A percentile compares a stretch with the other conserved stretches of the same genome.
Conservation (phyloP, 2,888 invertebrate species). For the Adineta ricciae region DNA sequence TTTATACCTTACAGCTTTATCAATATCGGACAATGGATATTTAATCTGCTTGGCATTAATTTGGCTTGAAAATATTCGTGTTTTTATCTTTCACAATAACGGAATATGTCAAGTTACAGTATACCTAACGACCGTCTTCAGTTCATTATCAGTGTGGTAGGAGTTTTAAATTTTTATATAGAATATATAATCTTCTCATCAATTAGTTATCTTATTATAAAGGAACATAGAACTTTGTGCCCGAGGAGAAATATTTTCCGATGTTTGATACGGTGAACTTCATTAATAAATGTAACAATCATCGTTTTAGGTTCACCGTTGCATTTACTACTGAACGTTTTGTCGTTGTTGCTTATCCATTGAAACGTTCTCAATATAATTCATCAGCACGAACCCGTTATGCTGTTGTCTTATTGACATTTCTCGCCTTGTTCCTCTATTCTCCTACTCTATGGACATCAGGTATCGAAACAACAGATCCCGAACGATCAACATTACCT, state of each 20-base stretch:
- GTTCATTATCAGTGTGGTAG: constrained; percentile 13
- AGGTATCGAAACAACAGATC: not conserved
- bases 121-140: not conserved
- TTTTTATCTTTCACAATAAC: constrained; percentile 7
- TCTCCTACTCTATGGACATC: not conserved
- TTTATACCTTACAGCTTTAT: not conserved
- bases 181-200: too few species aligned
- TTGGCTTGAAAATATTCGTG: constrained; percentile 4
- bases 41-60: not conserved
- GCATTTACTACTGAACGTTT: constrained; percentile 21
- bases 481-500: not conserved
- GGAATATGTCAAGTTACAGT: not conserved
- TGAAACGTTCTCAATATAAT: not conserved
- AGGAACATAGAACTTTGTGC: too few species aligned
- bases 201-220: too few species aligned
- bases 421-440: not conserved
- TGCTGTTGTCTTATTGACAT: not conserved
- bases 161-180: too few species aligned
- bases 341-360: constrained; percentile 21
- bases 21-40: constrained; percentile 17
- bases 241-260: too few species aligned
- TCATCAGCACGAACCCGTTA: not conserved
- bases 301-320: not conserved
- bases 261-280: too few species aligned
- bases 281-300: too few species aligned